These are phyloP conservation scores for Azemiops feae DNA, from an alignment of 2,113 vertebrate species.

Conservation along the genomic window DNA sequence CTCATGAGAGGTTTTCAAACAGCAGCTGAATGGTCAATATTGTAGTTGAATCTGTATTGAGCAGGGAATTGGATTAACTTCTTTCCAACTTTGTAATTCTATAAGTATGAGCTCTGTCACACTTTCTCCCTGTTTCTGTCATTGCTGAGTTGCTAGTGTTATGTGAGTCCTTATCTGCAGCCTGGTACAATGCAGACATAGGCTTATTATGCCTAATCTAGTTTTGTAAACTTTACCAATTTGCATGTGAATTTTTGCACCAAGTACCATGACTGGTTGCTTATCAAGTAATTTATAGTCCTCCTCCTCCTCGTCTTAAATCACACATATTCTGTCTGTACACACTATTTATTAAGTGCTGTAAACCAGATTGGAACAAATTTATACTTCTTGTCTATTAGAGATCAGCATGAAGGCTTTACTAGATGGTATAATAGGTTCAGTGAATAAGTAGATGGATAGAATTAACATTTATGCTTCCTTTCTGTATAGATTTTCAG, in stretches of 20 bases:
- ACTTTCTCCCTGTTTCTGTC: background rate
- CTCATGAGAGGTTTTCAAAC: background rate
- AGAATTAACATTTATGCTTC: background rate
- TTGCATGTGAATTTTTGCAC: background rate
- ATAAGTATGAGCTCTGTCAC: background rate
- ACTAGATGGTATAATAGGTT: background rate
- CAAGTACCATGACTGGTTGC: background rate
- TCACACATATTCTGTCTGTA: background rate
- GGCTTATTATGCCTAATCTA: background rate
- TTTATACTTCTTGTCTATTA: background rate
- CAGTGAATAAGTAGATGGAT: background rate
- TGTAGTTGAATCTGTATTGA: background rate
- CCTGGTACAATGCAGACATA: background rate
- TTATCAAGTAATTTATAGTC: background rate
- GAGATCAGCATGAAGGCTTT: background rate
- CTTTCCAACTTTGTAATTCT: background rate
- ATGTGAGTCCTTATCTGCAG: background rate
- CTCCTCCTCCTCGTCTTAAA: background rate
- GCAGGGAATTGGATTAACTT: background rate
- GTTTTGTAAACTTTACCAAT: background rate
- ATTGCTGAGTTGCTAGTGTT: background rate
- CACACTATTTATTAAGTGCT: background rate
- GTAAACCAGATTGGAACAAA: background rate
- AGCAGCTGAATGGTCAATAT: background rate
- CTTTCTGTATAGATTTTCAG: background rate